Conservation (phyloP, 1,140 invertebrate species). For the Cydia pomonella region DNA sequence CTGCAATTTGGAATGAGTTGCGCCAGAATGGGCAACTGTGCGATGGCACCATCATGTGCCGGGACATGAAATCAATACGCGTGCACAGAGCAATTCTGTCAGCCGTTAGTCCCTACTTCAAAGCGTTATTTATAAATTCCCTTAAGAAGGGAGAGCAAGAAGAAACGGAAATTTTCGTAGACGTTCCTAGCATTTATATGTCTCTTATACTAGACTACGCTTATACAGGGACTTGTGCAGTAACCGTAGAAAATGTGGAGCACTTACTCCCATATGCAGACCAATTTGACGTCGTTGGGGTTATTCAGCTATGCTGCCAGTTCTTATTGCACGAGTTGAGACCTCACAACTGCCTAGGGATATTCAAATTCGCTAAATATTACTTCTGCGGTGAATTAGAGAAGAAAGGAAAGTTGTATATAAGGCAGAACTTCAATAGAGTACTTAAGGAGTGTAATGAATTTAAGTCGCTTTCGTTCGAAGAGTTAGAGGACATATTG, state of each 20-base stretch:
- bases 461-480: slow-evolving; percentile 78
- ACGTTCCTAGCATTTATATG: slow-evolving; percentile 77
- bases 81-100: slow-evolving; percentile 85
- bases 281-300: slow-evolving; percentile 83
- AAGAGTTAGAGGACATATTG: slow-evolving; percentile 82
- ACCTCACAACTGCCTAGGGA: slow-evolving; percentile 84
- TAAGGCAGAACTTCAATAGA: slow-evolving; percentile 79
- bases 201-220: slow-evolving; percentile 84
- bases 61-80: slow-evolving; percentile 83
- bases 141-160: slow-evolving; percentile 80
- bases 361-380: slow-evolving; percentile 86
- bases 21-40: slow-evolving; percentile 82
- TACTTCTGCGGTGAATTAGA: slow-evolving; percentile 84
- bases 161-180: slow-evolving; percentile 78
- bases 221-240: slow-evolving; percentile 83
- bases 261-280: slow-evolving; percentile 82
- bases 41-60: slow-evolving; percentile 82
- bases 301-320: slow-evolving; percentile 85
- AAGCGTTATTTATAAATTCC: slow-evolving; percentile 84
- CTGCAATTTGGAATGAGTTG: slow-evolving; percentile 84
- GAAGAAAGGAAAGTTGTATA: slow-evolving; percentile 77
- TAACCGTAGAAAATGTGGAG: slow-evolving; percentile 83
- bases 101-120: slow-evolving; percentile 85
- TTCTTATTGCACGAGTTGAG: slow-evolving; percentile 79
- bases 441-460: slow-evolving; percentile 80